phyloP scores from a whole-genome alignment of 2,888 invertebrate species.

The Dione juno region DNA sequence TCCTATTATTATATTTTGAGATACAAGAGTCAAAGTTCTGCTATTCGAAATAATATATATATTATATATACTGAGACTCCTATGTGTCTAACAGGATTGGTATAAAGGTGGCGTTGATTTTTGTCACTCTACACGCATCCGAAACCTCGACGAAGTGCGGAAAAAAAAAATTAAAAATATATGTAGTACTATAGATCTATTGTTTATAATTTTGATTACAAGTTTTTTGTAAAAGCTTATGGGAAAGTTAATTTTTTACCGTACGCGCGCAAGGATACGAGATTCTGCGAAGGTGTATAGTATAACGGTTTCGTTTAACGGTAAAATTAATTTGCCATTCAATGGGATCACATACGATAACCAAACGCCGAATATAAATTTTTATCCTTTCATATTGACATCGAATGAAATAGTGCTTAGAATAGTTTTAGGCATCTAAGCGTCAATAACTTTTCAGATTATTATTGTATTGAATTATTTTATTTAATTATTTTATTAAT shows the following conservation, averaged over 20 bases:
- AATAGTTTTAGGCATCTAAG: neutral
- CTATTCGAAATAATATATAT: too few species aligned
- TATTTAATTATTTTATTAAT: too few species aligned
- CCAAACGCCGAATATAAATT: slow-evolving; percentile 68
- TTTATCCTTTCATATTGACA: slow-evolving; percentile 40
- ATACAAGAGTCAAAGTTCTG: too few species aligned
- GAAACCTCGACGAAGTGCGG: too few species aligned
- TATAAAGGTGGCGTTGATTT: too few species aligned
- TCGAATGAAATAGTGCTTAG: neutral
- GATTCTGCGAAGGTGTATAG: slow-evolving; percentile 67
- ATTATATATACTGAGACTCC: too few species aligned
- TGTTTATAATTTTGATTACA: neutral
- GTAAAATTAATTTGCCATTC: slow-evolving; percentile 75
- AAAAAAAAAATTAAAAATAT: too few species aligned
- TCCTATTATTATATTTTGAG: too few species aligned
- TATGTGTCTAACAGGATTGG: too few species aligned
- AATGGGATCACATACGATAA: slow-evolving; percentile 62
- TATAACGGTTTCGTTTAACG: slow-evolving; percentile 75
- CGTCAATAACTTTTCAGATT: too few species aligned
- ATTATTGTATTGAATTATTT: too few species aligned
- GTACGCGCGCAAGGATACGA: slow-evolving; percentile 55
- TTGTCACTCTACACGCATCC: too few species aligned
- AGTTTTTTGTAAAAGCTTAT: neutral
- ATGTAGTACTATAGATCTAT: neutral
- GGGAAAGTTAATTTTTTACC: neutral